Conservation (phyloP, 2,888 invertebrate species). For the Lasioglossum villosulum region DNA sequence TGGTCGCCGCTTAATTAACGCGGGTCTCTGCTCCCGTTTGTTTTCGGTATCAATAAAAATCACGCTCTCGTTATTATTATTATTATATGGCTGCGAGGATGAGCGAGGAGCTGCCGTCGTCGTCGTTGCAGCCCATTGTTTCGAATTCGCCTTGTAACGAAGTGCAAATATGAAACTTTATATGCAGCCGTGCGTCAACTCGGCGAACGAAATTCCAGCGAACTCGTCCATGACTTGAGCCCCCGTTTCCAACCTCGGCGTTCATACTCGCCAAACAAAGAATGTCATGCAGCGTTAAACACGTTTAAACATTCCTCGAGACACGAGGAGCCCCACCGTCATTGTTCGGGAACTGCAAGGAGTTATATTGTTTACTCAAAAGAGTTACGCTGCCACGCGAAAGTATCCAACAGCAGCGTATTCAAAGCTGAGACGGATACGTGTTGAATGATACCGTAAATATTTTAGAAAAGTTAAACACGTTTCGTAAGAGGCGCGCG, state of each 20-base stretch:
- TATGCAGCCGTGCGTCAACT: constrained; percentile 17
- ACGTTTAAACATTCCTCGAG: background rate
- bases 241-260: background rate
- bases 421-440: background rate
- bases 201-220: constrained; percentile 13
- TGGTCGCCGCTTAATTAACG: background rate
- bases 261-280: constrained; percentile 16
- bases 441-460: background rate
- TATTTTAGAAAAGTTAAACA: background rate
- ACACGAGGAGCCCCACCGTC: background rate
- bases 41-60: background rate
- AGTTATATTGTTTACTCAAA: constrained; percentile 5
- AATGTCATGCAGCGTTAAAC: background rate
- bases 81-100: background rate
- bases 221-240: constrained; percentile 3
- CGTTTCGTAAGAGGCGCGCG: background rate
- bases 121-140: background rate
- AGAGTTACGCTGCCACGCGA: background rate
- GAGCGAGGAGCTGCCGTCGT: background rate
- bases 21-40: background rate
- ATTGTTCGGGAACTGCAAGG: constrained; percentile 3
- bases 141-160: constrained; percentile 13
- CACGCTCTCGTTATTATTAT: background rate
- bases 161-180: constrained; percentile 21
- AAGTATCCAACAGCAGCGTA: background rate